phyloP scores from a whole-genome alignment of 30 jellyfish, hydroid and myxozoan species.

The Haliclystus octoradiatus region DNA sequence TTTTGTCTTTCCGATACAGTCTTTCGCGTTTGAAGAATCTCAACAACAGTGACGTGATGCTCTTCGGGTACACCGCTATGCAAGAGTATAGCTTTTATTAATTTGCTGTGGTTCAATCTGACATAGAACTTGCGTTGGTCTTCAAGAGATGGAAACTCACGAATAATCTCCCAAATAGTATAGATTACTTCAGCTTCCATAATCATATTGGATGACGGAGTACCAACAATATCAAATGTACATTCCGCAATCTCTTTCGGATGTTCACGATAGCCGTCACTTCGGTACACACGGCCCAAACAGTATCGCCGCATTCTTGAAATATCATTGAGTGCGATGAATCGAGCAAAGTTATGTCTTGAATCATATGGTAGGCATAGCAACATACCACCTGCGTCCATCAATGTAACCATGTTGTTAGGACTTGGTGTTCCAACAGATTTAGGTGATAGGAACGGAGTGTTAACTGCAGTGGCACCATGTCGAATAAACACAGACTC shows the following conservation, averaged over 20 bases:
- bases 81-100: conserved; percentile 57
- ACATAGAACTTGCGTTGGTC: conserved; percentile 42
- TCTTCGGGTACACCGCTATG: conserved; percentile 38
- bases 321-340: conserved; percentile 52
- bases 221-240: conserved; percentile 69
- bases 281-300: conserved; percentile 54
- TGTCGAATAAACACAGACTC: conserved; percentile 39
- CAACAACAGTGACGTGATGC: conserved; percentile 15
- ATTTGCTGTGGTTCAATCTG: conserved; percentile 51
- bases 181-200: conserved; percentile 70
- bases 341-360: conserved; percentile 76
- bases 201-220: conserved; percentile 34
- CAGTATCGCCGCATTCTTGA: conserved; percentile 44
- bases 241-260: conserved; percentile 80
- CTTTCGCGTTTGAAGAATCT: conserved; percentile 28
- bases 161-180: conserved; percentile 51
- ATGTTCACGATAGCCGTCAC: conserved; percentile 61
- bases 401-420: conserved; percentile 41
- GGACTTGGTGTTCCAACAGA: conserved; percentile 35
- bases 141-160: conserved; percentile 30
- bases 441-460: conserved; percentile 72
- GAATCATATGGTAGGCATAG: conserved; percentile 82
- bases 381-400: conserved; percentile 77
- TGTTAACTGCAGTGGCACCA: conserved; percentile 56
- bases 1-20: conserved; percentile 21